Conservation (phyloP, 2,113 vertebrate genomes). For the Loxodonta africana region DNA sequence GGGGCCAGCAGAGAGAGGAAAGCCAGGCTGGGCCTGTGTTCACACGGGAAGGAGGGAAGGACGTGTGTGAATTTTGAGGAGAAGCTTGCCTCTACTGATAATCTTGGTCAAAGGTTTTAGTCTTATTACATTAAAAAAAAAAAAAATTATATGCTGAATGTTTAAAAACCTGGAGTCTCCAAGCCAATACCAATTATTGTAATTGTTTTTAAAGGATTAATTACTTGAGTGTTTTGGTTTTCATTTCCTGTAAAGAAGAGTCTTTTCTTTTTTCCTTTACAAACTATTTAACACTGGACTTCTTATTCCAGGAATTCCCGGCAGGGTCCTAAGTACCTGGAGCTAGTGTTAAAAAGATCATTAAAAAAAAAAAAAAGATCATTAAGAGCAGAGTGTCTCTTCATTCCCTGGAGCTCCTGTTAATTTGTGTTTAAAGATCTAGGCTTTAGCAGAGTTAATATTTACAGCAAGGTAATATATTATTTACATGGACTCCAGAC, state of each 20-base stretch:
- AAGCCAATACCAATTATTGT: constrained; percentile 1
- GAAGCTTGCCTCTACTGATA: not conserved
- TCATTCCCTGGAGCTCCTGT: constrained; percentile 76
- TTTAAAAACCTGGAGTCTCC: constrained; percentile 56
- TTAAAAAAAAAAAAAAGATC: constrained; percentile 85
- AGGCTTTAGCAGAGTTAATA: constrained; percentile 83
- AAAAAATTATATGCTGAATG: not conserved
- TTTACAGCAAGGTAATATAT: constrained; percentile 84
- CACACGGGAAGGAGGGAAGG: not conserved
- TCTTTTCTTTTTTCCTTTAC: not conserved
- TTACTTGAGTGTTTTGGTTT: constrained; percentile 24
- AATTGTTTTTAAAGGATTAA: constrained; percentile 53
- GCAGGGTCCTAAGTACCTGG: constrained; percentile 69
- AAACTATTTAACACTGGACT: not conserved
- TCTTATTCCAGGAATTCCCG: constrained; percentile 69
- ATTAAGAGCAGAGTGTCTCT: constrained; percentile 78
- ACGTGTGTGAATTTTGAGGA: fast-evolving
- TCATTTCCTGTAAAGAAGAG: constrained; percentile 16
- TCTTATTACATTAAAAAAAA: constrained; percentile 30
- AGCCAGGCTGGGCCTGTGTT: fast-evolving
- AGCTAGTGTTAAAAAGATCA: constrained; percentile 82
- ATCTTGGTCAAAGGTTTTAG: constrained; percentile 4
- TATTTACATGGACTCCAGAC: constrained; percentile 80
- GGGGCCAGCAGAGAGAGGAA: not conserved
- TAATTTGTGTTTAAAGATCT: constrained; percentile 86